Conservation (phyloP, 2,888 invertebrate species). For the Patella ulyssiponensis region DNA sequence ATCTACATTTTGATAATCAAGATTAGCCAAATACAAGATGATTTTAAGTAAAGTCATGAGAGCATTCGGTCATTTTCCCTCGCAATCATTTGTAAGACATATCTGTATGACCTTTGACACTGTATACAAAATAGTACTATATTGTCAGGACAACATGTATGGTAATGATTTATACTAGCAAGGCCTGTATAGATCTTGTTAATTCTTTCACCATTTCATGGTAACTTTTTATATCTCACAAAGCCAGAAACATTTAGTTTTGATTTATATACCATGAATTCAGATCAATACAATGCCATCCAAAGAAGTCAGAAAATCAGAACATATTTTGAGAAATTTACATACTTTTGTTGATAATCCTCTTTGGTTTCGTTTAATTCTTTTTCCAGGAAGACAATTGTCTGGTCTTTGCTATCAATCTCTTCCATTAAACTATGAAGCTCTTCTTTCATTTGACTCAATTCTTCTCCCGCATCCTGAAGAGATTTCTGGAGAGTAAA, state of each 20-base stretch:
- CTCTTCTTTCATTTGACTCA: slow-evolving; percentile 62
- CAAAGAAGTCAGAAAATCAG: not conserved
- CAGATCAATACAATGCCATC: slow-evolving; percentile 1
- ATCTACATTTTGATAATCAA: no score
- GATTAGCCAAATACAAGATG: no score
- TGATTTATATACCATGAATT: not conserved
- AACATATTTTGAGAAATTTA: not conserved
- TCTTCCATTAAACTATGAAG: slow-evolving; percentile 64
- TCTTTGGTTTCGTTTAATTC: slow-evolving; percentile 57
- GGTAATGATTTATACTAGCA: no score
- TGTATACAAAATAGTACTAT: no score
- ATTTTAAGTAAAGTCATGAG: no score
- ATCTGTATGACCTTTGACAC: no score
- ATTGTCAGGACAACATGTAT: no score
- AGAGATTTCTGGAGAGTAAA: slow-evolving; percentile 58
- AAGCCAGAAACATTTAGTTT: not conserved
- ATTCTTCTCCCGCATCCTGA: slow-evolving; percentile 64
- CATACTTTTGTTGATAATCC: slow-evolving; percentile 48
- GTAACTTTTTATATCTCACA: not conserved
- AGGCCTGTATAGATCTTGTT: no score
- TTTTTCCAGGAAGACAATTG: slow-evolving; percentile 59
- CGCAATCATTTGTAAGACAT: no score
- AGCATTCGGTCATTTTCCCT: no score
- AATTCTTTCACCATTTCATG: no score
- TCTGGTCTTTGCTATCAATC: slow-evolving; percentile 64